These are phyloP conservation scores for Deilephila porcellus DNA, from an alignment of 2,888 invertebrate species.

Conservation along the genomic window DNA sequence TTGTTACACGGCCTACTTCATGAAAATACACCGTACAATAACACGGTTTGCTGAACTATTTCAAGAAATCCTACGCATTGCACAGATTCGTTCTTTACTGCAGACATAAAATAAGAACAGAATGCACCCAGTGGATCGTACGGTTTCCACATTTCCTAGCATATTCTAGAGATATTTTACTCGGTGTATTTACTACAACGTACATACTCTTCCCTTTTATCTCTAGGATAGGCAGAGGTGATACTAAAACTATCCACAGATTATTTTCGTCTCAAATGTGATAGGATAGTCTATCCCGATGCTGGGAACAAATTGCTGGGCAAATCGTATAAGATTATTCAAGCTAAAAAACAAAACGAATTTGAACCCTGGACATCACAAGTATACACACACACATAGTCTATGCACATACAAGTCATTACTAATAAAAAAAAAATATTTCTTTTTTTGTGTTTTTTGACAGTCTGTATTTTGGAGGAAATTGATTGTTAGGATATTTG, in stretches of 20 bases:
- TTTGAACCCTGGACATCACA: background rate
- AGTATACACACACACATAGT: no score
- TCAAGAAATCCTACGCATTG: conserved; percentile 3
- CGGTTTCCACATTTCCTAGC: background rate
- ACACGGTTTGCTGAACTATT: background rate
- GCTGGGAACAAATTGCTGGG: no score
- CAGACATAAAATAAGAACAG: background rate
- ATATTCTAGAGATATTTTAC: background rate
- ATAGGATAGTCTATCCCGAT: no score
- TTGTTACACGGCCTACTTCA: conserved; percentile 1
- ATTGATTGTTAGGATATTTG: no score
- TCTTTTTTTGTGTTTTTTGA: no score
- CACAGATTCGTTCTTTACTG: background rate
- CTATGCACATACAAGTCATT: no score
- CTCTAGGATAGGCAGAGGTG: background rate
- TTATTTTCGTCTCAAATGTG: background rate
- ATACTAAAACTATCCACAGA: background rate
- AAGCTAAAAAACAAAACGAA: no score
- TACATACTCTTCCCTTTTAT: background rate
- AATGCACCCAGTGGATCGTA: background rate
- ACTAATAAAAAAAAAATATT: no score
- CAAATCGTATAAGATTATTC: no score
- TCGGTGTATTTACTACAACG: background rate
- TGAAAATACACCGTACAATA: background rate
- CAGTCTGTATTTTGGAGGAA: no score